Base-by-base conservation (phyloP, 2,113 vertebrate species). In the Thunnus maccoyii region DNA sequence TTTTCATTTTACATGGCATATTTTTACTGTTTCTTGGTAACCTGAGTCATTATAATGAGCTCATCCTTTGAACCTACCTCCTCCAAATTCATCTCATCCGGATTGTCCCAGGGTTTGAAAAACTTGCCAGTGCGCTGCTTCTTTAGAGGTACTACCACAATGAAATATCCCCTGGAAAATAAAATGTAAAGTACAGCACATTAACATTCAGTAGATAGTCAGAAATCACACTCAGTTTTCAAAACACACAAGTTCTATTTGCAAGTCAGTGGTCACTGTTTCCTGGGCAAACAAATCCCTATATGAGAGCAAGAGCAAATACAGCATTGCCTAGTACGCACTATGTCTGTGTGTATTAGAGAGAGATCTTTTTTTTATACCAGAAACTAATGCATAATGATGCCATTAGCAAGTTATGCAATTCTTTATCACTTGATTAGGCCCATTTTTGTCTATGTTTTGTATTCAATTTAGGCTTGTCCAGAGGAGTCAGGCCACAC, bases 11-110 rank as follows among this genome's bases (percentile, higher is more conserved):
- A 3, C 15, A 8, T 77, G 14, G 4, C 0, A 10, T 50, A 27
- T 62, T 75, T 83, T 52, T 11, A 5, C 5, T 30, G 51, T 66
- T 44, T 61, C 56, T 25, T 16, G 4, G 3, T 27, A 57, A 70
- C 20, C 46, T 20, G 3, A 78, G 61, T 52, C 61, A 57, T 48
- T 30, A 48, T 15, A 32, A 52, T 11, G 5, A 62, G 17, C 11
- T 65, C 5, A 25, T 52, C 4, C 1, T 17, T 75, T 20, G 14
- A 78, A 84, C 82, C 3, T 96, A 99, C 98, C 97, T 99, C 98
- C 85, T 99, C 98, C 84, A 99, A 91, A 90, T 99, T 97, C 98
- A 99, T 99, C 93, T 99, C 98, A 86, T 99, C 98, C 0, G 98
- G 98, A 92, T 94, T 99, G 84, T 99, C 97, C 97, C 97, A 98